Base-by-base conservation (phyloP, 2,888 invertebrate genomes). In the Idaea straminata region DNA sequence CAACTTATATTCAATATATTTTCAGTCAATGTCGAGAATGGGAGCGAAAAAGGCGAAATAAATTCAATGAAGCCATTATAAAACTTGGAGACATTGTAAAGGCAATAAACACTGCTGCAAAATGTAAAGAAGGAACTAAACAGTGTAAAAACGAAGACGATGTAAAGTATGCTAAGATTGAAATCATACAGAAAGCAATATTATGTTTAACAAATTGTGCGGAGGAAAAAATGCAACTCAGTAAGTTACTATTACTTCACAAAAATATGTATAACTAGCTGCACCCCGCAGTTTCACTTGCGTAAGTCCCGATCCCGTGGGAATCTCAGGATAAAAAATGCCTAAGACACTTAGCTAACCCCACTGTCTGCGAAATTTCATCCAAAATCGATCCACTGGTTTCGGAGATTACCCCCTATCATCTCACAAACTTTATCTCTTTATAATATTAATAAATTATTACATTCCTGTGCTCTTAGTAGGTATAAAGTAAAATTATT, bases 41-140 rank as follows among this genome's bases (percentile, higher is more conserved):
- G 96, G 96, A 96, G 87, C 93, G 95, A 77, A 94, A 95, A 78
- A 91, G 96, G 78, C 91, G 96, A 77, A 94, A 94, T 75, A 94
- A 95, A 82, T 93, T 96, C 79, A 95, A 95, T 76, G 90, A 91
- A 67, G 91, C 92, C 10, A 84, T 92, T 62, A 71, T 77, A 15
- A 87, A 86, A 76, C 81, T 92, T 13, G 90, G 91, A 61, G 88
- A 89, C 71, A 73, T 89, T 63, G 87, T 91, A 0, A 89, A 83
- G 74, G 73, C 80, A 59, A 79, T 89, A 61, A 79, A 77, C 66
- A 47, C 47, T 4, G 47, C 47, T 6, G 47, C 47, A 47, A 87
- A 83, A 73, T 74, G 79, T 10, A 86, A 82, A 69, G 72, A 80
- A 66, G 66, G 75, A 3, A 47, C 36, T 10, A 70, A 70, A 34